These are phyloP conservation scores for Erythrocebus patas DNA, from an alignment of 2,113 vertebrate genomes.

Conservation along the genomic window DNA sequence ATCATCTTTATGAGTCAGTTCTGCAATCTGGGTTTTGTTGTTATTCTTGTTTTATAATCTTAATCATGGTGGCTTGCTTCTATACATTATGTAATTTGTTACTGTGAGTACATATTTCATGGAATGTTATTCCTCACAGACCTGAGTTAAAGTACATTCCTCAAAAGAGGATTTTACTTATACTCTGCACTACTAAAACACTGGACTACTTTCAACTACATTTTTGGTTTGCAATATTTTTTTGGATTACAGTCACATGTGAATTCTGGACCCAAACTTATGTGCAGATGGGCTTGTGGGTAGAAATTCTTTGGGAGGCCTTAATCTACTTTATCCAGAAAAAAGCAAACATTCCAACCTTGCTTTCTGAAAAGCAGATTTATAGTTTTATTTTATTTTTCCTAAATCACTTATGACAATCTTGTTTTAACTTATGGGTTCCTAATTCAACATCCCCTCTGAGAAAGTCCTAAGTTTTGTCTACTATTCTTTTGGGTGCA, in stretches of 20 bases:
- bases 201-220: not conserved
- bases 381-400: slow-evolving; percentile 4
- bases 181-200: not conserved
- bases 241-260: not conserved
- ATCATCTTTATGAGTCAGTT: not conserved
- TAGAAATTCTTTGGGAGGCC: not conserved
- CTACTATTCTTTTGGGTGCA: not conserved
- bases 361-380: not conserved
- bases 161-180: not conserved
- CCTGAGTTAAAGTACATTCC: not conserved
- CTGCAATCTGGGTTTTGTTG: not conserved
- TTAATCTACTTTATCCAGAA: not conserved
- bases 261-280: not conserved
- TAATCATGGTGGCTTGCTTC: not conserved
- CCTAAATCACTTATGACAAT: not conserved
- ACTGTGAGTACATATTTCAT: not conserved
- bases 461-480: not conserved
- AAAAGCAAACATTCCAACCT: not conserved
- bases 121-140: not conserved
- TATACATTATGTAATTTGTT: not conserved
- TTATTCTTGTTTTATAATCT: not conserved
- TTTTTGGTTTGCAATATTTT: not conserved
- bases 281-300: not conserved
- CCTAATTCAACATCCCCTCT: not conserved
- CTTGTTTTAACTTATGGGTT: not conserved